phyloP scores from a whole-genome alignment of 1,140 invertebrate genomes.

The Drosophila sturtevanti region DNA sequence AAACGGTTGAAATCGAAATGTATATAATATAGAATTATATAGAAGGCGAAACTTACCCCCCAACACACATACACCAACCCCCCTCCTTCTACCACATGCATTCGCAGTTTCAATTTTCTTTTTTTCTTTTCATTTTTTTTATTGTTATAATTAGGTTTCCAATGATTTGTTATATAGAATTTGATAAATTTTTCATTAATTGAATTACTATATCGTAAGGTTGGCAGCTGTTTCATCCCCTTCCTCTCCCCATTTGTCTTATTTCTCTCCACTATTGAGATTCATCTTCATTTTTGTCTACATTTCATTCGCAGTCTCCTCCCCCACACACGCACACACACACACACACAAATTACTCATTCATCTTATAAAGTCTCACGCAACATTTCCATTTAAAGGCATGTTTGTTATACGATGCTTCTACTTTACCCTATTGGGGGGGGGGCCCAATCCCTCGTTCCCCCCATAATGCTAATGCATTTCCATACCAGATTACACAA shows the following conservation, averaged over 20 bases:
- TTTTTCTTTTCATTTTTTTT: not conserved
- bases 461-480: conserved; percentile 33
- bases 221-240: not conserved
- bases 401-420: conserved; percentile 42
- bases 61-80: too few species aligned
- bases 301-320: not conserved
- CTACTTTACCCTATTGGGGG: not conserved
- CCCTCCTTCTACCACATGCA: too few species aligned
- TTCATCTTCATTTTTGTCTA: not conserved
- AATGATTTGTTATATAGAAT: not conserved
- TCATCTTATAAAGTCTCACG: conserved; percentile 10
- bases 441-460: not conserved
- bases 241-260: not conserved
- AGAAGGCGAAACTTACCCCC: too few species aligned
- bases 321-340: conserved; percentile 11
- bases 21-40: too few species aligned
- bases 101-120: not conserved
- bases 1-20: too few species aligned
- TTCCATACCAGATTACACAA: conserved; percentile 43
- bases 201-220: not conserved
- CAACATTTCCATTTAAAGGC: conserved; percentile 50
- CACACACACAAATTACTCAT: not conserved
- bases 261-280: too few species aligned
- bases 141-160: not conserved
- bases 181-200: not conserved